Conservation (phyloP, 2,797 vertebrate genomes). For the Coregonus suidteri region DNA sequence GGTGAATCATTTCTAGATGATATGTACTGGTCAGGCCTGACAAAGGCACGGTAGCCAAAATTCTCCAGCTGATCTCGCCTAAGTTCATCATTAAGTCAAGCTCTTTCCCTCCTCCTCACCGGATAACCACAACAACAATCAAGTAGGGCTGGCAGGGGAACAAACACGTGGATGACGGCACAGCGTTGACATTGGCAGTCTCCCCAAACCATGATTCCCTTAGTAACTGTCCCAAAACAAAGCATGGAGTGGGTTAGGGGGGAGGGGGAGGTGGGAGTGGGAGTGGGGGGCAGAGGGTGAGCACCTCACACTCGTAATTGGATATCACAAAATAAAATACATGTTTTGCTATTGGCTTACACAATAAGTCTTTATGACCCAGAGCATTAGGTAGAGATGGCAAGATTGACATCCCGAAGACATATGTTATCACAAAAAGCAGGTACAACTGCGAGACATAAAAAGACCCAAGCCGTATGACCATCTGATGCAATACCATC, state of each 20-base stretch:
- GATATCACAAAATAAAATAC: no score
- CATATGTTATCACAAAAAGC: background rate
- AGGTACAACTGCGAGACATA: background rate
- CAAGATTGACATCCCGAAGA: background rate
- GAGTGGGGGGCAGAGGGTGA: background rate
- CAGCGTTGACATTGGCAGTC: conserved; percentile 41
- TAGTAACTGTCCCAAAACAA: no score
- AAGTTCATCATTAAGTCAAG: conserved; percentile 39
- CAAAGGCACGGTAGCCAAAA: background rate
- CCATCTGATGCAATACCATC: background rate
- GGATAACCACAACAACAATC: conserved; percentile 51
- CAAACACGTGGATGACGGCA: conserved; percentile 35
- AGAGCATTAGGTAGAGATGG: background rate
- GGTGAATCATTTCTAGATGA: background rate
- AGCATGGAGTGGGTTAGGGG: background rate
- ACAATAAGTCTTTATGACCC: no score
- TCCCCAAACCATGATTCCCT: conserved; percentile 26
- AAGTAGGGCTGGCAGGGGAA: conserved; percentile 41
- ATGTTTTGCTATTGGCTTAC: background rate
- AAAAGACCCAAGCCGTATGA: background rate
- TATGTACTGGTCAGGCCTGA: no score
- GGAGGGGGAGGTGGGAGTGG: no score
- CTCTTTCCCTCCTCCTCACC: background rate
- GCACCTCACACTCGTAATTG: background rate
- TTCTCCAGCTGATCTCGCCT: conserved; percentile 51